phyloP scores from a whole-genome alignment of 1,140 invertebrate species.

The Drosophila littoralis region DNA sequence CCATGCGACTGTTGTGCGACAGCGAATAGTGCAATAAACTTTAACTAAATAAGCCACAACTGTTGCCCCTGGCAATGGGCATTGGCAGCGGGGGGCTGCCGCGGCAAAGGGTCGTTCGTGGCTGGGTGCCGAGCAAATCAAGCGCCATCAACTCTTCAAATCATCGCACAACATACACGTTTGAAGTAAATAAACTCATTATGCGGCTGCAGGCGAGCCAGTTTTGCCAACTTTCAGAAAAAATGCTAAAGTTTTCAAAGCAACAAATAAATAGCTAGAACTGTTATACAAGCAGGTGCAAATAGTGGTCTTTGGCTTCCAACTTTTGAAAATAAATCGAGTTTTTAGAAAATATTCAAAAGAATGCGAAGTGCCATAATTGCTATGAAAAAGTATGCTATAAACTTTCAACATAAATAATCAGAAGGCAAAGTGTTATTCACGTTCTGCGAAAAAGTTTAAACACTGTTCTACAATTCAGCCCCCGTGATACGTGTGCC shows the following conservation, averaged over 20 bases:
- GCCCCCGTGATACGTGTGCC: too few relatives aligned
- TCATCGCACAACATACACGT: conserved; percentile 30
- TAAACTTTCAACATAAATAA: too few relatives aligned
- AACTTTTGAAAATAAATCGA: not conserved
- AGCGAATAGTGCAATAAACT: conserved; percentile 79
- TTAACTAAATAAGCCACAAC: conserved; percentile 68
- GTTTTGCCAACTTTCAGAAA: conserved; percentile 13
- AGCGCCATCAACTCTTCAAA: conserved; percentile 57
- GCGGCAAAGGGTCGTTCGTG: not conserved
- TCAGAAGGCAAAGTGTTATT: too few relatives aligned
- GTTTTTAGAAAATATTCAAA: too few relatives aligned
- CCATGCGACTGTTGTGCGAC: conserved; percentile 35
- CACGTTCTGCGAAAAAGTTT: too few relatives aligned
- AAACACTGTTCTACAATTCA: too few relatives aligned
- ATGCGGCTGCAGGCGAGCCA: conserved; percentile 57
- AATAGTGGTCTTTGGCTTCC: not conserved
- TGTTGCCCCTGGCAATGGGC: conserved; percentile 23
- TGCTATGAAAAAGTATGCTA: too few relatives aligned
- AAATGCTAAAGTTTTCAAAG: not conserved
- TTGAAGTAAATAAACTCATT: conserved; percentile 42
- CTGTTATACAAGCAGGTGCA: not conserved
- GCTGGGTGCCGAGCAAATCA: conserved; percentile 45
- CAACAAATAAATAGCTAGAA: not conserved
- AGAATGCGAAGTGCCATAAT: too few relatives aligned
- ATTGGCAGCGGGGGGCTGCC: conserved; percentile 11